Conservation (phyloP, 2,113 vertebrate genomes). For the Halichoeres trimaculatus region DNA sequence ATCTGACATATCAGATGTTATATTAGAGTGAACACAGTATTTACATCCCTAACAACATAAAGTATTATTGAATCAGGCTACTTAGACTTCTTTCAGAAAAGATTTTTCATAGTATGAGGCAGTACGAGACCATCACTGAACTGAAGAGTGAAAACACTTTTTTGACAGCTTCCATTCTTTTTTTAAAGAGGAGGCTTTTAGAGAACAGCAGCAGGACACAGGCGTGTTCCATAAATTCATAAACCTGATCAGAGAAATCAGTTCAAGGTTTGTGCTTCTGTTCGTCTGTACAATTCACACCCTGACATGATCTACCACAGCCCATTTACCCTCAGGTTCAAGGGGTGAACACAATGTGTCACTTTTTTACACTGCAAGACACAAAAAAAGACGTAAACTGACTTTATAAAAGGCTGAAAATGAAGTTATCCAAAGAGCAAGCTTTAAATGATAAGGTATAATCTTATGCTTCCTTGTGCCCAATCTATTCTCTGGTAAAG, state of each 20-base stretch:
- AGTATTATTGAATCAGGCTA: constrained; percentile 15
- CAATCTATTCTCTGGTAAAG: no score
- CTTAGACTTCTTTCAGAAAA: not conserved
- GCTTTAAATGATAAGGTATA: not conserved
- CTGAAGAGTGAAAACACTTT: constrained; percentile 20
- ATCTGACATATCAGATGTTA: not conserved
- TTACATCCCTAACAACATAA: constrained; percentile 33
- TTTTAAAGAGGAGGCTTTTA: no score
- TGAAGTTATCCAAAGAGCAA: no score
- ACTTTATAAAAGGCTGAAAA: no score
- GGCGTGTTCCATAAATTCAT: constrained; percentile 66
- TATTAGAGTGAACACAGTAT: not conserved
- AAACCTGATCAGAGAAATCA: constrained; percentile 51
- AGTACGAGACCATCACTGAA: not conserved
- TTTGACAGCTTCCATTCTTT: no score
- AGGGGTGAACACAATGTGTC: no score
- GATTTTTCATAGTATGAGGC: constrained; percentile 29
- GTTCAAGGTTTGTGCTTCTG: constrained; percentile 6
- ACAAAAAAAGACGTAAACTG: no score
- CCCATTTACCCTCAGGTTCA: no score
- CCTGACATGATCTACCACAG: no score
- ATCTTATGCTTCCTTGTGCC: no score
- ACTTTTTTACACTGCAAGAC: no score
- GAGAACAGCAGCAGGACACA: constrained; percentile 60
- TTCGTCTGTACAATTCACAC: no score